These are phyloP conservation scores for Montipora cactus DNA, from an alignment of 64 coral and sea anemone species.

Conservation along the genomic window DNA sequence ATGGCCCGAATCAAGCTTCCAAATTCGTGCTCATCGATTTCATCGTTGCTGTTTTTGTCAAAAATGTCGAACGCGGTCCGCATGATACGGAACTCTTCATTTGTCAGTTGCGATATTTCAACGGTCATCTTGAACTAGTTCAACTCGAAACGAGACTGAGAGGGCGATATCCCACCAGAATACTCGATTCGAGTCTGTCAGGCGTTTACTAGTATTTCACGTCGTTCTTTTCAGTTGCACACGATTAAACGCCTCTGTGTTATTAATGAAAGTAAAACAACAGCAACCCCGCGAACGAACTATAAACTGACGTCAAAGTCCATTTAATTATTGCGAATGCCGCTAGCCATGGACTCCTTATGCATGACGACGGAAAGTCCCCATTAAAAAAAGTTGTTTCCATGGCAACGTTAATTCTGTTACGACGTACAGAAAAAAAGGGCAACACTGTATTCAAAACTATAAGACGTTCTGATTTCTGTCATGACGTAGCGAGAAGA, in stretches of 20 bases:
- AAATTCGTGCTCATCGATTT: conserved; percentile 83
- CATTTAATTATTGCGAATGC: not conserved
- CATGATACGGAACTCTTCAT: conserved; percentile 80
- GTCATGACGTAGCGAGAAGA: not conserved
- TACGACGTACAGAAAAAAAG: too few species aligned
- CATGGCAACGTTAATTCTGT: not conserved
- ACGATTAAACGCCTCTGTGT: not conserved
- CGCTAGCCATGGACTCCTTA: not conserved
- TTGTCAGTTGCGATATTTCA: conserved; percentile 37
- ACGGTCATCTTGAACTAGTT: not conserved
- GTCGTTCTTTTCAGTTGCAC: not conserved
- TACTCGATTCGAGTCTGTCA: not conserved
- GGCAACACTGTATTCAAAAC: too few species aligned
- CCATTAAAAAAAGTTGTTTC: not conserved
- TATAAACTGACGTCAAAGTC: not conserved
- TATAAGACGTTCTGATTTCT: too few species aligned
- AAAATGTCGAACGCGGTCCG: conserved; percentile 79
- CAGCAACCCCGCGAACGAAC: not conserved
- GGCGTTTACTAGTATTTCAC: not conserved
- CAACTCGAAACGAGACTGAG: not conserved
- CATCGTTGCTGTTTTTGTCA: conserved; percentile 82
- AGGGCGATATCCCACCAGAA: not conserved
- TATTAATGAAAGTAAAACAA: not conserved
- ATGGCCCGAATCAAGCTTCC: conserved; percentile 79
- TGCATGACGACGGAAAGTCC: not conserved